Base-by-base conservation (phyloP, 2,888 invertebrate genomes). In the Lysandra coridon region DNA sequence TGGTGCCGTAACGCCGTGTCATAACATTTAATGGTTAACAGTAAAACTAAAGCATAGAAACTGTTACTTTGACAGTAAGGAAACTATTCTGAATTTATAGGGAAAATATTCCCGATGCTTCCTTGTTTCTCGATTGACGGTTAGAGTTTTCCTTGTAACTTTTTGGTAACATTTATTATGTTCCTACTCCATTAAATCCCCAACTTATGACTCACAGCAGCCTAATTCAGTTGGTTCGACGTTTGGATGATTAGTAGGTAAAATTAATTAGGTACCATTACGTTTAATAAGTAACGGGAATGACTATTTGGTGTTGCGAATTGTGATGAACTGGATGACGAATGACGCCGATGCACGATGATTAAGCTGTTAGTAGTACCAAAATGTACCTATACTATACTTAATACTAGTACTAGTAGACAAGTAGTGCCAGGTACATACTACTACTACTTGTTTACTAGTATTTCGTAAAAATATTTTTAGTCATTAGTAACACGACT, bases 11-110 rank as follows among this genome's bases (percentile, higher is more conserved):
- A 30, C 49, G 76, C 76, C 53, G 17, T 7, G 57, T 76, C 76
- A 57, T 76, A 76, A 76, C 57, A 33, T 76, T 53, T 76, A 57
- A 76, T 53, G 76, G 76, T 33, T 53, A 76, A 57, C 53, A 53
- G 49, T 76, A 57, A 76, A 76, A 76, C 76, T 76, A 76, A 76
- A 57, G 5, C 53, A 44, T 49, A 53, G 75, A 75, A 23, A 23
- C 76, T 57, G 53, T 76, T 76, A 53, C 33, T 57, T 33, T 76
- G 49, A 76, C 49, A 76, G 30, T 14, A 53, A 49, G 76, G 49
- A 53, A 76, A 57, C 76, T 30, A 76, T 76, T 76, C 74, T 37
- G 74, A 37, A 10, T n/a, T 17, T 44, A 44, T 3, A 44, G 5
- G 4, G 33, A 69, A 17, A 33, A 37, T 5, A 33, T 69, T 69